Evolutionary conservation across 2,888 invertebrate genomes (phyloP).

Genomic region (Allygus modestus): DNA sequence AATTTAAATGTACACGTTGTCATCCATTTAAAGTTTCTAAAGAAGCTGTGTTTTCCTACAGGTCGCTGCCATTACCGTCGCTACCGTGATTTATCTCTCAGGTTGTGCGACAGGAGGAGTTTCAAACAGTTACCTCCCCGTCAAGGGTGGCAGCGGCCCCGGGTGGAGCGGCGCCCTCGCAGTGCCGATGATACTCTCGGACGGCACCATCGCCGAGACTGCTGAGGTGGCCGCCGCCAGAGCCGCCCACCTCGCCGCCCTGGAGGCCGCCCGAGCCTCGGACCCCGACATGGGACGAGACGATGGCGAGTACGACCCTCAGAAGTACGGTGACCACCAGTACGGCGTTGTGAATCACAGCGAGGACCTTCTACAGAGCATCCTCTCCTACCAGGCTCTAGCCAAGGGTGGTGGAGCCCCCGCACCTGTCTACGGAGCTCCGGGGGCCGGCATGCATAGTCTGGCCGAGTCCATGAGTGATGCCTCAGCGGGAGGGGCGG

Average conservation of each 20-base stretch:
- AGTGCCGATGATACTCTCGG: not conserved
- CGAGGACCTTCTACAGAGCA: not conserved
- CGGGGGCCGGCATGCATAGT: not conserved
- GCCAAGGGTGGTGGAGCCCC: not conserved
- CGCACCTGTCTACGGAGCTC: not conserved
- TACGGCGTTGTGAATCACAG: slow-evolving; percentile 1
- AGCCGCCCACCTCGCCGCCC: slow-evolving; percentile 12
- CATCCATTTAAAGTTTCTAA: too few relatives aligned
- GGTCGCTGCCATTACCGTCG: too few relatives aligned
- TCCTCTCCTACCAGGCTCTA: not conserved
- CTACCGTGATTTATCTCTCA: not conserved
- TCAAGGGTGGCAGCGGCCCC: not conserved
- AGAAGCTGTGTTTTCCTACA: too few relatives aligned
- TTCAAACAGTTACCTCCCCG: not conserved
- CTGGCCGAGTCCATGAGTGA: not conserved
- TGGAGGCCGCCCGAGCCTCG: slow-evolving; percentile 33
- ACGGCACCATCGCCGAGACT: slow-evolving; percentile 28
- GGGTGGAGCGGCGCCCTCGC: slow-evolving; percentile 4
- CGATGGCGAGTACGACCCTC: slow-evolving; percentile 20
- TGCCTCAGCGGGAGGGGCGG: not conserved
- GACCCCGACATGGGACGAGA: slow-evolving; percentile 13
- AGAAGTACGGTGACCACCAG: slow-evolving; percentile 1
- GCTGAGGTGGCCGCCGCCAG: slow-evolving; percentile 30
- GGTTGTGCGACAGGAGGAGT: not conserved
- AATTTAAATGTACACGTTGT: too few relatives aligned